These are phyloP conservation scores for Platyscapa corneri DNA, from an alignment of 1,140 invertebrate species.

Conservation along the genomic window DNA sequence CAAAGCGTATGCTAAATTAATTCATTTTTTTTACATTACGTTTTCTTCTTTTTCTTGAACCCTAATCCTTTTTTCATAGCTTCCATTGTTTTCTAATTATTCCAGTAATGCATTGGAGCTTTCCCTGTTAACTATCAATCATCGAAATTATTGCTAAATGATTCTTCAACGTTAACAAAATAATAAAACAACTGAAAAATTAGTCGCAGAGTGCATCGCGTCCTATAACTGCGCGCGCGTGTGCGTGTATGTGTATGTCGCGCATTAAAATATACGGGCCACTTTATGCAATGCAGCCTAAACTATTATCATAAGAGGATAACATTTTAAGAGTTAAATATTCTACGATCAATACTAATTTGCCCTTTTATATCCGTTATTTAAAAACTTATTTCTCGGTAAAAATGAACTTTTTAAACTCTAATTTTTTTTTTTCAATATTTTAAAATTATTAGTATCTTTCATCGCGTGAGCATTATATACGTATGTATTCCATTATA, in stretches of 20 bases:
- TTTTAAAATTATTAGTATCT: too few species aligned
- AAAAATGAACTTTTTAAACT: background rate
- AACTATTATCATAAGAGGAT: too few species aligned
- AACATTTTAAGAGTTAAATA: too few species aligned
- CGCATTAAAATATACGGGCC: too few species aligned
- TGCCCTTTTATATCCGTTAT: background rate
- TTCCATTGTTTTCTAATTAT: conserved; percentile 37
- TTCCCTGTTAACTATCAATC: background rate
- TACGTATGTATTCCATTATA: too few species aligned
- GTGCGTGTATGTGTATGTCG: too few species aligned
- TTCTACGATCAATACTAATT: too few species aligned
- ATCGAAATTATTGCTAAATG: background rate
- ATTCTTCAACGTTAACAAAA: background rate
- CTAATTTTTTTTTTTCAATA: too few species aligned
- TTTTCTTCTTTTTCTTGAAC: background rate
- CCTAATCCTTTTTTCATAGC: conserved; percentile 38
- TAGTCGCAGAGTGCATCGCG: too few species aligned
- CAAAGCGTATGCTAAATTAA: conserved; percentile 43
- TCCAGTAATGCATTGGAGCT: background rate
- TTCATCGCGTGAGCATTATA: too few species aligned
- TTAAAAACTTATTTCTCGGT: background rate
- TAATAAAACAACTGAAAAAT: background rate
- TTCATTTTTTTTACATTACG: conserved; percentile 36
- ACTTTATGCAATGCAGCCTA: too few species aligned
- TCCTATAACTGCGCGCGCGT: too few species aligned